Conservation (phyloP, 2,797 vertebrate genomes). For the Danio choprae region DNA sequence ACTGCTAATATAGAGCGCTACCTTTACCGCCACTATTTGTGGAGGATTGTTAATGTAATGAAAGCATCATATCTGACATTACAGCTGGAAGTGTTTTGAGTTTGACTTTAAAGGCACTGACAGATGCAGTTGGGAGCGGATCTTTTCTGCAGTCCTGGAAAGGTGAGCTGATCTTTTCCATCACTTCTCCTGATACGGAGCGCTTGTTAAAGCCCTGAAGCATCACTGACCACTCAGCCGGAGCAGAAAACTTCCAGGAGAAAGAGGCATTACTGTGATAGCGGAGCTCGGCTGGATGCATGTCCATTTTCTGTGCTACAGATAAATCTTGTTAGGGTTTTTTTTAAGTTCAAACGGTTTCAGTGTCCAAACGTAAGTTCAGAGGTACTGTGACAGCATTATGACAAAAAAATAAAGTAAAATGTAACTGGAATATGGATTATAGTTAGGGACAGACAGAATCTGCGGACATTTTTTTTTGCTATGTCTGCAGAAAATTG, state of each 20-base stretch:
- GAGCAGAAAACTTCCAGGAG: background rate
- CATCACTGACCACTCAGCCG: background rate
- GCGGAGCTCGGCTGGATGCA: background rate
- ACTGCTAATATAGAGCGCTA: background rate
- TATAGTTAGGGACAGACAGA: no score
- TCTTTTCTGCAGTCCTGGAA: background rate
- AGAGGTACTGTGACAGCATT: background rate
- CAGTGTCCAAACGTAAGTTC: background rate
- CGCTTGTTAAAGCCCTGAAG: conserved; percentile 3
- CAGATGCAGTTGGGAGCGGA: background rate
- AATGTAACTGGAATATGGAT: no score
- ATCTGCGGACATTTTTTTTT: no score
- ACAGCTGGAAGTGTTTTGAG: background rate
- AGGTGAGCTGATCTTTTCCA: conserved; percentile 11
- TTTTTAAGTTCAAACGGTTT: background rate
- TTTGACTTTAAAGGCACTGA: background rate
- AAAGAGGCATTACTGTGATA: background rate
- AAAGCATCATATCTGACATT: background rate
- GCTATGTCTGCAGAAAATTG: no score
- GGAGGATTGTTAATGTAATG: background rate
- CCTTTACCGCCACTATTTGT: background rate
- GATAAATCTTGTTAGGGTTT: background rate
- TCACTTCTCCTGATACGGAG: conserved; percentile 14
- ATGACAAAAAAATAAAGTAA: no score
- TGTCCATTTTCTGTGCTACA: background rate